Evolutionary conservation across 2,888 invertebrate genomes (phyloP), one percentile per base, ranked within the genome.

Genomic region (Linyphia triangularis): DNA sequence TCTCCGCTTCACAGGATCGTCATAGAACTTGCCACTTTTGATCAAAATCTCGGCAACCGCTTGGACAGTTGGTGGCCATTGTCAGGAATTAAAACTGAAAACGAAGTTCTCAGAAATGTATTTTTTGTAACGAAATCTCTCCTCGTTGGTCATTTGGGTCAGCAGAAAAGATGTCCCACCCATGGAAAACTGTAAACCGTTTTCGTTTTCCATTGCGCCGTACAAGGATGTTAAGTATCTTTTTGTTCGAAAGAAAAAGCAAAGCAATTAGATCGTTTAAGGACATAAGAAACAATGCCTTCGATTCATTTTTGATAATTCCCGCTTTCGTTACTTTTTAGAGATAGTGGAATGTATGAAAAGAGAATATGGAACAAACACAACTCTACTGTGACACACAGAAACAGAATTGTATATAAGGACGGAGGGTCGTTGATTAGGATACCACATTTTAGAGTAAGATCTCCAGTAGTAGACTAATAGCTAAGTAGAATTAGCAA

Each of bases 201-300:
- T 81, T 63, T 70, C 69, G 40, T 86, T 72, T 85, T 85, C 33
- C 78, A 69, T 79, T 86, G 63, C 72, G 65, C n/a, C 13, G 22
- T 30, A 86, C 33, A 81, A 88, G 86, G 86, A 88, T 88, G 75
- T 88, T 37, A 57, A 24, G 9, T 51, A n/a, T 24, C 57, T 75
- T 81, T 51, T 51, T 81, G 72, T 57, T 28, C 28, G 3, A 16
- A 37, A 28, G 24, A 37, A 26, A 61, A 81, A 86, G 67, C 67
- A 37, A 59, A 81, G 78, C 65, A 88, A 88, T 88, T 88, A 88
- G 86, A 88, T 79, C 86, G 86, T 88, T 88, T 81, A 81, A 67
- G 19, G 43, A 67, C 57, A 40, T 40, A 77, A 85, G 77, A 85
- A 77, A 24, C 59, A n/a, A 24, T 82, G 75, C 81, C 67, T 73